phyloP scores from a whole-genome alignment of 1,140 invertebrate genomes.

The Bombus pascuorum region DNA sequence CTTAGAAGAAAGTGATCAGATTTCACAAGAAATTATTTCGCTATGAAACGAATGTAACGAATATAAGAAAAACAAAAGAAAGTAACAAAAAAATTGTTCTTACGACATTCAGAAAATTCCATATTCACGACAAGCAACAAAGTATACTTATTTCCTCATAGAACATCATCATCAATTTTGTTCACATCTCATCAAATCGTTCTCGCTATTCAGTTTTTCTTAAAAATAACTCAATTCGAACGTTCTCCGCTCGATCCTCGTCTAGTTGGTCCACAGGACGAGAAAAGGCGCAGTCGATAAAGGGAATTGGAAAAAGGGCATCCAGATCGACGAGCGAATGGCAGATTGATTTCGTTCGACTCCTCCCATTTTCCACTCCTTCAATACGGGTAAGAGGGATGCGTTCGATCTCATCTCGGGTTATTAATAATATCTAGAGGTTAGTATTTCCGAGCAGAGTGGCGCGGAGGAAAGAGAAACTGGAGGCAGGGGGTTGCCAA shows the following conservation, averaged over 20 bases:
- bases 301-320: constrained; percentile 60
- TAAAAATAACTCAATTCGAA: constrained; percentile 10
- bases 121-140: no score
- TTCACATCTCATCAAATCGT: not conserved
- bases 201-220: not conserved
- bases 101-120: not conserved
- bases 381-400: constrained; percentile 64
- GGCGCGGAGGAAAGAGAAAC: constrained; percentile 33
- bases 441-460: constrained; percentile 78
- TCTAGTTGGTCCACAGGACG: not conserved
- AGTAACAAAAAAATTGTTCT: not conserved
- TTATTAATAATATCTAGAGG: constrained; percentile 83
- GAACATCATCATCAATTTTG: not conserved
- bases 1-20: not conserved
- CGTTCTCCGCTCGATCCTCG: not conserved
- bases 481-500: constrained; percentile 29
- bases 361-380: constrained; percentile 57
- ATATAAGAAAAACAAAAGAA: not conserved
- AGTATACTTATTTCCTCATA: not conserved
- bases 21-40: not conserved
- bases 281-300: constrained; percentile 42
- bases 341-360: constrained; percentile 80
- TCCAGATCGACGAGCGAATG: constrained; percentile 73
- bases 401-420: constrained; percentile 80
- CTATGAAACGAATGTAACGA: not conserved